Base-by-base conservation (phyloP, 2,113 vertebrate species). In the Bettongia penicillata region DNA sequence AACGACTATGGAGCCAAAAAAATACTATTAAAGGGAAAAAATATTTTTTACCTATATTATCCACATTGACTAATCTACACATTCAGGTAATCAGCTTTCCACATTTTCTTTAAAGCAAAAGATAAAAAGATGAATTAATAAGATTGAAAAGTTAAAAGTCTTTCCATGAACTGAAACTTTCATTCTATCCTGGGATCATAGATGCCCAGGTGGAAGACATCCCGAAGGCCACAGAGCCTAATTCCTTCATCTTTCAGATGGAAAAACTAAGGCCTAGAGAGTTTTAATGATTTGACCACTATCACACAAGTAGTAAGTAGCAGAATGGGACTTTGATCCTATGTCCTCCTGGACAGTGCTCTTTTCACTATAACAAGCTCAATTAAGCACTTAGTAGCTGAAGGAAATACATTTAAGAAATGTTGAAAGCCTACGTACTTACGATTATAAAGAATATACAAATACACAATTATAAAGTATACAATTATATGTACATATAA, bases 1-100 rank as follows among this genome's bases (percentile, higher is more conserved):
- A 92, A 77, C 89, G 10, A 57, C 8, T 57, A 89, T 91, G 48
- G 90, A 93, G 89, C 26, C 47, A n/a, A 22, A 95, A 84, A 0
- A 26, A 19, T 47, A 8, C n/a, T 25, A 26, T 84, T 96, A 77
- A 89, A 89, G 31, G 55, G 55, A 94, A 90, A 93, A 94, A 28
- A 94, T 31, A 90, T 95, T 68, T 93, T 50, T 68, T 11, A 68
- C 49, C 77, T 91, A 51, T 93, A 95, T 91, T 90, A 90, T 61
- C 91, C 90, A 68, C 93, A 51, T 37, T 16, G 8, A 90, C 25
- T 26, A 93, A 90, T 90, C 8, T n/a, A 93, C 91, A 77, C 22
- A 77, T 51, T 90, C 3, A 53, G 11, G 37, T 68, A 52, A 19
- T 51, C 57, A 93, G 37, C 43, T 91, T 91, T 47, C 48, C 52